phyloP scores from a whole-genome alignment of 2,113 vertebrate species.

The Pyxicephalus adspersus region DNA sequence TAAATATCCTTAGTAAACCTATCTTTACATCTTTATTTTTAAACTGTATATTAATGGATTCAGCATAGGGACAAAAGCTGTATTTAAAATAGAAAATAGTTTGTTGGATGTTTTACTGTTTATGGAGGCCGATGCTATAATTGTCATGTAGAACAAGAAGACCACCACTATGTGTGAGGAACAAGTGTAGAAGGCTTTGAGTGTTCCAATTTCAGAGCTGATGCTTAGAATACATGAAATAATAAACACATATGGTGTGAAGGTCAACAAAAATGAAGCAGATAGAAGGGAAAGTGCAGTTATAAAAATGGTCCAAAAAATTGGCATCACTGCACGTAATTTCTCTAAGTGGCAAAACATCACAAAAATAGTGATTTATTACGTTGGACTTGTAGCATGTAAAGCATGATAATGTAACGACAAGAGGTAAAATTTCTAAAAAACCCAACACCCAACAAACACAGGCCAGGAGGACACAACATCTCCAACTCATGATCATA shows the following conservation, averaged over 20 bases:
- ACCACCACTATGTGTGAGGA: slow-evolving; percentile 36
- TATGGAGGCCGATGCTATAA: neutral
- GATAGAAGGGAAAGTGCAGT: neutral
- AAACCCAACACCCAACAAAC: slow-evolving; percentile 62
- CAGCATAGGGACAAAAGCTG: neutral
- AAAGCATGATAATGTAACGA: slow-evolving; percentile 31
- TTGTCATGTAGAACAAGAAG: slow-evolving; percentile 4
- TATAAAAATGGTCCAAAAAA: neutral
- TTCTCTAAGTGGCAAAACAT: slow-evolving; percentile 38
- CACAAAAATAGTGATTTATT: slow-evolving; percentile 52
- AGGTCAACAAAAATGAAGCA: slow-evolving; percentile 11
- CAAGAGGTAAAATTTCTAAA: slow-evolving; percentile 56
- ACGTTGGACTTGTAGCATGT: slow-evolving; percentile 32
- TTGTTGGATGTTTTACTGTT: neutral
- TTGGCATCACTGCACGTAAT: slow-evolving; percentile 37
- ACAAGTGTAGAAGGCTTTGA: slow-evolving; percentile 39
- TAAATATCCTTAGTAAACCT: neutral
- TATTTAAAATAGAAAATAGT: slow-evolving; percentile 19
- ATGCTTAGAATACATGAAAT: slow-evolving; percentile 6
- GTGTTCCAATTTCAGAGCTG: neutral
- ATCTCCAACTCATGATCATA: neutral
- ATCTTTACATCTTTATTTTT: slow-evolving; percentile 33
- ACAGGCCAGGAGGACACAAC: slow-evolving; percentile 52
- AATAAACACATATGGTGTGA: neutral
- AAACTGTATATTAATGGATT: slow-evolving; percentile 24